phyloP scores from a whole-genome alignment of 2,797 vertebrate species.

The Silurus aristotelis region DNA sequence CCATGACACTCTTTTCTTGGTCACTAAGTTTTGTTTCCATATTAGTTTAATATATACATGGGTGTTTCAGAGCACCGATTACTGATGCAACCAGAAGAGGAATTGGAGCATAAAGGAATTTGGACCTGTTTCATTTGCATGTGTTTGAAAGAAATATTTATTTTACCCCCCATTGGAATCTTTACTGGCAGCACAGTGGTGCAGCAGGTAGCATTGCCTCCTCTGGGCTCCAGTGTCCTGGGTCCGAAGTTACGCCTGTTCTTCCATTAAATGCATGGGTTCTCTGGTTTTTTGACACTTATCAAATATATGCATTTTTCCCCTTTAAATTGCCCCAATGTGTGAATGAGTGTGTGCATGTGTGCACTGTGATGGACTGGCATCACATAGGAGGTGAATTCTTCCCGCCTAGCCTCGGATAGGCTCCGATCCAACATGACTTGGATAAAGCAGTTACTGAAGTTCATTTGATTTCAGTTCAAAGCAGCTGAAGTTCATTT shows the following conservation, averaged over 20 bases:
- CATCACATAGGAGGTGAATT: slow-evolving; percentile 9
- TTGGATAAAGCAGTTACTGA: not conserved
- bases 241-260: not conserved
- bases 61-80: not conserved
- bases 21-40: slow-evolving; percentile 23
- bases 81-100: not conserved
- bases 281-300: not conserved
- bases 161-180: not conserved
- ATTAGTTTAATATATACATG: not conserved
- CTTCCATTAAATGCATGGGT: not conserved
- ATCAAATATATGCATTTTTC: slow-evolving; percentile 1
- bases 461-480: too few species aligned
- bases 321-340: not conserved
- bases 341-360: slow-evolving; percentile 14
- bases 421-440: not conserved
- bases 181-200: not conserved
- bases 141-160: not conserved
- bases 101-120: not conserved
- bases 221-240: not conserved
- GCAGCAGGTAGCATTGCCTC: not conserved
- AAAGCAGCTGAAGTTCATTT: too few species aligned
- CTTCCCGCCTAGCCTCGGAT: not conserved
- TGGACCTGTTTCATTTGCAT: not conserved
- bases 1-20: slow-evolving; percentile 46
- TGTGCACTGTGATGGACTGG: not conserved